Conservation (phyloP, 2,888 invertebrate genomes). For the Nephrotoma appendiculata region DNA sequence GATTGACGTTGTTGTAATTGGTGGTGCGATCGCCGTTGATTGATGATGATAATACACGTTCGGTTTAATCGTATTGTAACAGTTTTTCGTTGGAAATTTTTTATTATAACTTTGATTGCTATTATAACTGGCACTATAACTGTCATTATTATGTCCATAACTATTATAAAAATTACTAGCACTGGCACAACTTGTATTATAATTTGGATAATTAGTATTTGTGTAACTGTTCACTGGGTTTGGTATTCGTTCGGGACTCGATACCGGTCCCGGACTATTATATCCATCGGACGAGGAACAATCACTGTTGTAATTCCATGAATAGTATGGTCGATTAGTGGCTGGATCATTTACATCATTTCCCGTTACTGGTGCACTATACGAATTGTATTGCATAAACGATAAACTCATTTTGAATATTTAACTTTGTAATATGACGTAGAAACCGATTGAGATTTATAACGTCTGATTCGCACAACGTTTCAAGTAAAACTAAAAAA, state of each 20-base stretch:
- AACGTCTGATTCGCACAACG: background rate
- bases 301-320: constrained; percentile 1
- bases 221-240: background rate
- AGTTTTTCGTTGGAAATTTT: background rate
- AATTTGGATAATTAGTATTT: background rate
- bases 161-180: background rate
- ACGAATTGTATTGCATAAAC: background rate
- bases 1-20: background rate
- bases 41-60: background rate
- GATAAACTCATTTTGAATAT: background rate
- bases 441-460: background rate
- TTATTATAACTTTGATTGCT: background rate
- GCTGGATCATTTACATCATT: background rate
- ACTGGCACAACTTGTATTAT: background rate
- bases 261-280: background rate
- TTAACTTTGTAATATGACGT: background rate
- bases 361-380: background rate
- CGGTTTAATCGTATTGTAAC: background rate
- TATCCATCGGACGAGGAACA: constrained; percentile 1
- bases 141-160: background rate
- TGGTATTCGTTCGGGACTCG: background rate
- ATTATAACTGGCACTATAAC: background rate
- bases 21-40: background rate
- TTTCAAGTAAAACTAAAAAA: background rate
- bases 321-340: background rate